Conservation (phyloP, 2,888 invertebrate species). For the Biston betularia region DNA sequence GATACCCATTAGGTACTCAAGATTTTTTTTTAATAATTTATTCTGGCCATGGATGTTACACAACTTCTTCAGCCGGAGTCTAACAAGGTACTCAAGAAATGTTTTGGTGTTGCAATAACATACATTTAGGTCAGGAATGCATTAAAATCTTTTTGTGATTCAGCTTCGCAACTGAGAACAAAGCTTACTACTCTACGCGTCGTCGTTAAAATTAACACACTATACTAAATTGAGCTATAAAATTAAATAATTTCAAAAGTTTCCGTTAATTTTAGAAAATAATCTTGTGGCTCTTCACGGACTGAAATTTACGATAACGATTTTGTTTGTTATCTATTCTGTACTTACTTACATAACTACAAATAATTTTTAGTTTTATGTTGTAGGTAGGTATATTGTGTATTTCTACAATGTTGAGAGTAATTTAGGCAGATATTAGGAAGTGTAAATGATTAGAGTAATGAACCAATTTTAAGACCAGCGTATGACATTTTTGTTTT, state of each 20-base stretch:
- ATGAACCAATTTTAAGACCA: too few relatives aligned
- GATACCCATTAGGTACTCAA: too few relatives aligned
- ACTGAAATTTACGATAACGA: slow-evolving; percentile 16
- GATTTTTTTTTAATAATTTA: too few relatives aligned
- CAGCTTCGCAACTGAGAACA: slow-evolving; percentile 56
- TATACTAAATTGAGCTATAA: slow-evolving; percentile 58
- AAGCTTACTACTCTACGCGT: slow-evolving; percentile 65
- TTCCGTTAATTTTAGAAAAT: slow-evolving; percentile 20
- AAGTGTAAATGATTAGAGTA: too few relatives aligned
- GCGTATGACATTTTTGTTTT: too few relatives aligned
- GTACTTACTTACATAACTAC: too few relatives aligned
- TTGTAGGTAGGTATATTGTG: too few relatives aligned
- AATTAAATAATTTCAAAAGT: slow-evolving; percentile 37
- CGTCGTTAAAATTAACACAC: slow-evolving; percentile 69
- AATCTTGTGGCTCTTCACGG: background rate
- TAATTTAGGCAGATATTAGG: too few relatives aligned
- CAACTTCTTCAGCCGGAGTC: too few relatives aligned
- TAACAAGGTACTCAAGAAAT: too few relatives aligned
- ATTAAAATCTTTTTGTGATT: slow-evolving; percentile 66
- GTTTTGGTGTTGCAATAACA: background rate
- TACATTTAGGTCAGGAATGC: slow-evolving; percentile 70
- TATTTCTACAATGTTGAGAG: too few relatives aligned
- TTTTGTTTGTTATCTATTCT: slow-evolving; percentile 14
- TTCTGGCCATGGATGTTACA: too few relatives aligned
- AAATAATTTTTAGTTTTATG: background rate